Conservation (phyloP, 2,888 invertebrate species). For the Elmis aenea region DNA sequence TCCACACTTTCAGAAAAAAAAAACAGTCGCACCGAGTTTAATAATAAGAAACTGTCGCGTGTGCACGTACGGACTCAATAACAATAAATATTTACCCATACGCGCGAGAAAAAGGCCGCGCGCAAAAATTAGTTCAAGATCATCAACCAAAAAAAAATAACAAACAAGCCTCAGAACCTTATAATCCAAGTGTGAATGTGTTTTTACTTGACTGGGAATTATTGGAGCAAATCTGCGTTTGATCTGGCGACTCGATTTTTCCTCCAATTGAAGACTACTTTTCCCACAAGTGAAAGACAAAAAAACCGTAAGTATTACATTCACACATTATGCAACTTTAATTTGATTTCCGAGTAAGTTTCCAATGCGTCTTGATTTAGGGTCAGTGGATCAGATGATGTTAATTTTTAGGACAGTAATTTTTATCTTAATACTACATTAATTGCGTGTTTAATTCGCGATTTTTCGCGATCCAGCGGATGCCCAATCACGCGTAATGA, state of each 20-base stretch:
- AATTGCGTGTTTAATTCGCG: too few species aligned
- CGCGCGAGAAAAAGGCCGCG: slow-evolving; percentile 9
- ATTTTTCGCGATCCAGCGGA: too few species aligned
- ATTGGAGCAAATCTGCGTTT: slow-evolving; percentile 5
- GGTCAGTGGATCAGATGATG: slow-evolving; percentile 22
- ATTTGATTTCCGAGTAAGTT: slow-evolving; percentile 10
- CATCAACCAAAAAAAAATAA: slow-evolving; percentile 4
- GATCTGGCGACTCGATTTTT: not conserved
- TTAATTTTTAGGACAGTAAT: slow-evolving; percentile 10
- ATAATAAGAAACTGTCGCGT: slow-evolving; percentile 3
- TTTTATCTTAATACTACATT: slow-evolving; percentile 3
- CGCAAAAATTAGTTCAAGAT: slow-evolving; percentile 16
- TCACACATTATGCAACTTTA: slow-evolving; percentile 12
- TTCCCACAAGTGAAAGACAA: slow-evolving; percentile 2
- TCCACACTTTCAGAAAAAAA: too few species aligned
- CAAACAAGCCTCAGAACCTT: not conserved
- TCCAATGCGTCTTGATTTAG: slow-evolving; percentile 18
- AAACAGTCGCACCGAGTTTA: too few species aligned
- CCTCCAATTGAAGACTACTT: slow-evolving; percentile 1
- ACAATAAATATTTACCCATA: slow-evolving; percentile 15
- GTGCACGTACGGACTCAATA: slow-evolving; percentile 3
- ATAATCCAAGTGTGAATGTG: slow-evolving; percentile 2
- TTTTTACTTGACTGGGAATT: slow-evolving; percentile 3
- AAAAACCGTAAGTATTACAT: slow-evolving; percentile 16
- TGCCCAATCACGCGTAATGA: too few species aligned